These are phyloP conservation scores for Nanorana parkeri DNA, from an alignment of 2,113 vertebrate genomes.

Conservation along the genomic window DNA sequence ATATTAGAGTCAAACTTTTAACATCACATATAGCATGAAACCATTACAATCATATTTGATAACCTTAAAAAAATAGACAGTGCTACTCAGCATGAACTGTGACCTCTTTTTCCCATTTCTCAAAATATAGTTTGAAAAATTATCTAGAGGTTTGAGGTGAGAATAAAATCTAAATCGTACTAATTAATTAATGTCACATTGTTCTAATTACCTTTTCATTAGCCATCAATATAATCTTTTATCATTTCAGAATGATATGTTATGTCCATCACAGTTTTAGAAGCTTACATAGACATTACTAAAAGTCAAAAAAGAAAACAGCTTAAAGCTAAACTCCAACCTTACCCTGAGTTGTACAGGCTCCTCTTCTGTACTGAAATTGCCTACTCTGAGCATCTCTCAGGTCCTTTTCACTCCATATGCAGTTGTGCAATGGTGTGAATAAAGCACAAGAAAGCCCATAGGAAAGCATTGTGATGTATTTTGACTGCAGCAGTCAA, in stretches of 20 bases:
- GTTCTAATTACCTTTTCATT: slow-evolving; percentile 48
- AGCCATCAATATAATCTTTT: slow-evolving; percentile 43
- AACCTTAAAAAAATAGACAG: background rate
- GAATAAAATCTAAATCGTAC: slow-evolving; percentile 16
- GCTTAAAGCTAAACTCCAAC: too few relatives aligned
- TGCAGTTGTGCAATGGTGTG: too few relatives aligned
- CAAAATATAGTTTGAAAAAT: background rate
- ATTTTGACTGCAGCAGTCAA: too few relatives aligned
- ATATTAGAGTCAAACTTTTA: too few relatives aligned
- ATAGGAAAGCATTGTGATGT: too few relatives aligned
- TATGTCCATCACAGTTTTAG: slow-evolving; percentile 26
- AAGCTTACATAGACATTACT: slow-evolving; percentile 28
- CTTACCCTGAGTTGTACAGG: too few relatives aligned
- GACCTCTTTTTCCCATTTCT: slow-evolving; percentile 11
- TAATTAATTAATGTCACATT: slow-evolving; percentile 51
- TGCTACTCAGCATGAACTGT: background rate
- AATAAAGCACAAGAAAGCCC: too few relatives aligned
- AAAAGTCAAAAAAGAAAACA: background rate
- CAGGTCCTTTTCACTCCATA: too few relatives aligned
- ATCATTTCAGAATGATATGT: slow-evolving; percentile 34
- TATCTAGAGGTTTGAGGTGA: slow-evolving; percentile 17
- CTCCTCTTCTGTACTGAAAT: too few relatives aligned
- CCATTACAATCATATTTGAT: too few relatives aligned
- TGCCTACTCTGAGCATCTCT: too few relatives aligned
- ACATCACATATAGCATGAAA: too few relatives aligned